Evolutionary conservation across 2,113 vertebrate species (phyloP).

Genomic region (Nothoprocta perdicaria): DNA sequence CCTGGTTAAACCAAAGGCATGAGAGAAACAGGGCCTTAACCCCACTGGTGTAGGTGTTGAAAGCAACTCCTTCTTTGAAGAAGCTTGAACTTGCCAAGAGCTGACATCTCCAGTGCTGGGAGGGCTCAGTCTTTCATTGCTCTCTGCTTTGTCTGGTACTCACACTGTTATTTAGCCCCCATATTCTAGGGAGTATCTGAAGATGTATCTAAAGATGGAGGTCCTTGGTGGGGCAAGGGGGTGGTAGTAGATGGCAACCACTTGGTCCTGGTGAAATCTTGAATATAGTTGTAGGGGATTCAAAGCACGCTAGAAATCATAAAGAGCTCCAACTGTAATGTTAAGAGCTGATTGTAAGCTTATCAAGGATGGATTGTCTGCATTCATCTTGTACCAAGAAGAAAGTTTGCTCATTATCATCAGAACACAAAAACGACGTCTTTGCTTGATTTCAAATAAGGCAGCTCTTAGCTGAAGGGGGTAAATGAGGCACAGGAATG

Average conservation of each 20-base stretch:
- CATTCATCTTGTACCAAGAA: not conserved
- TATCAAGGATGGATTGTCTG: constrained; percentile 13
- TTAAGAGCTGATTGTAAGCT: not conserved
- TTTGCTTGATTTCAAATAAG: not conserved
- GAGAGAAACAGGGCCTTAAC: not conserved
- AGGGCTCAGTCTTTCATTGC: too few species aligned
- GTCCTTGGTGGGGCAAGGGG: not conserved
- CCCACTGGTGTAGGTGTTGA: not conserved
- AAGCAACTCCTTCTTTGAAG: too few species aligned
- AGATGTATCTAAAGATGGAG: rapidly evolving
- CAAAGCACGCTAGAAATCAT: not conserved
- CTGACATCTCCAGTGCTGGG: not conserved
- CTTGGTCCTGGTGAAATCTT: rapidly evolving
- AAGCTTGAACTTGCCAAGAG: not conserved
- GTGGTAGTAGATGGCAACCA: not conserved
- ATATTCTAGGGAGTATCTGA: rapidly evolving
- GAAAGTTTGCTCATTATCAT: not conserved
- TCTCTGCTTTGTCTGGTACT: rapidly evolving
- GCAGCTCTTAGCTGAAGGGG: not conserved
- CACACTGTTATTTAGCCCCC: rapidly evolving
- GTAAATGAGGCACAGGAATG: not conserved
- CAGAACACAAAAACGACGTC: rapidly evolving
- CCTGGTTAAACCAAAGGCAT: too few species aligned
- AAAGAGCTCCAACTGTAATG: not conserved
- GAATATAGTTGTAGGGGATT: not conserved